Conservation (phyloP, 2,888 invertebrate species). For the Pseudococcus longispinus region DNA sequence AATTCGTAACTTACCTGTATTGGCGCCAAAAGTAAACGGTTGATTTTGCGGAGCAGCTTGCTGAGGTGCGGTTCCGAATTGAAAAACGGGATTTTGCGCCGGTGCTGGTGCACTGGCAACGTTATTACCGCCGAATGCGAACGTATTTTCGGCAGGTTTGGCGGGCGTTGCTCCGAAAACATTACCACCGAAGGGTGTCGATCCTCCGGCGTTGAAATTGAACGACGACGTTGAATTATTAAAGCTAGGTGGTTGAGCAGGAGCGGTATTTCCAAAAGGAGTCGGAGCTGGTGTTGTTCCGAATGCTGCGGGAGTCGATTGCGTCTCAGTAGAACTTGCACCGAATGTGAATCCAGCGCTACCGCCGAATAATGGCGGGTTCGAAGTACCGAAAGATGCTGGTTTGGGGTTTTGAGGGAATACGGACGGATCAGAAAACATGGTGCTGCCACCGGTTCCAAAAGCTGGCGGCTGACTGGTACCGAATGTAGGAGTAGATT, state of each 20-base stretch:
- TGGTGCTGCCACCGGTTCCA: neutral
- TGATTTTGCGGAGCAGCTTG: conserved; percentile 21
- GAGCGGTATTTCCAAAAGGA: neutral
- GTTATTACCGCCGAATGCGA: neutral
- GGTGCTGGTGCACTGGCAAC: neutral
- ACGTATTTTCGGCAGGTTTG: neutral
- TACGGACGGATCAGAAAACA: neutral
- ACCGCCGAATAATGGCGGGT: neutral
- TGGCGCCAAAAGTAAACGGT: conserved; percentile 36
- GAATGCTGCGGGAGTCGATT: neutral
- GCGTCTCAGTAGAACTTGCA: neutral
- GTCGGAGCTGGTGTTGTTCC: neutral
- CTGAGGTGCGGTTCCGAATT: neutral
- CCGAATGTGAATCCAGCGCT: conserved; percentile 19
- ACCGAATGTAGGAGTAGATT: neutral
- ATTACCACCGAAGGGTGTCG: neutral
- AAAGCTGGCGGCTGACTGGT: neutral
- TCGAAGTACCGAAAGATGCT: neutral
- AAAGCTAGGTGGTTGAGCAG: neutral
- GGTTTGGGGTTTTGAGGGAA: neutral
- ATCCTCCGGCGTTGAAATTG: neutral
- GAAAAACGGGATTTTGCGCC: neutral
- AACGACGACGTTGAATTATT: neutral
- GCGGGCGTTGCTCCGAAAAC: neutral
- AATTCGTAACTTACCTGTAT: neutral